Conservation (phyloP, 2,113 vertebrate species). For the Ibidorhyncha struthersii region DNA sequence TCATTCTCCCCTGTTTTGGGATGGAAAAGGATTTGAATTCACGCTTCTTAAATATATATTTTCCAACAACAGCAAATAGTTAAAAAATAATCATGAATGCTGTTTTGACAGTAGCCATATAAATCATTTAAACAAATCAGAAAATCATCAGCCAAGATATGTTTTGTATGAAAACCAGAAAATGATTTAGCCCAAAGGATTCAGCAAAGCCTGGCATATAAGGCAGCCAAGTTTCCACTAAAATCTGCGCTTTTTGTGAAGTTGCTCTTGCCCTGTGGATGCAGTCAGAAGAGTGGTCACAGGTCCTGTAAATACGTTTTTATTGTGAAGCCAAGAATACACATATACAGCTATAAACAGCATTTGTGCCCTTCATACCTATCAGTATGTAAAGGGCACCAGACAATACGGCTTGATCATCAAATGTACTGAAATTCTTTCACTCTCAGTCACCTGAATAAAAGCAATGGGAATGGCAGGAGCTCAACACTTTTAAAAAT, state of each 20-base stretch:
- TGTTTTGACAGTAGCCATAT: background rate
- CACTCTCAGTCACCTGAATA: constrained; percentile 20
- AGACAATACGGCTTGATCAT: constrained; percentile 32
- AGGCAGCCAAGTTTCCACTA: background rate
- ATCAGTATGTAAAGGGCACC: constrained; percentile 36
- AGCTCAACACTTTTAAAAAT: constrained; percentile 40
- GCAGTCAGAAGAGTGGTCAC: background rate
- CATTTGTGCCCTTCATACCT: background rate
- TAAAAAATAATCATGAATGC: background rate
- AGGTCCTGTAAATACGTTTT: background rate
- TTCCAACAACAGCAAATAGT: background rate
- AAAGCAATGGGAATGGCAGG: constrained; percentile 31
- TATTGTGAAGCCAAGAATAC: constrained; percentile 23
- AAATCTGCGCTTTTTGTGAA: background rate
- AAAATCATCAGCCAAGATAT: rapidly evolving
- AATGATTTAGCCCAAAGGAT: background rate
- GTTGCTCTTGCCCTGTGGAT: background rate
- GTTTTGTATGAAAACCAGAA: background rate
- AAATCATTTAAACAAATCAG: background rate
- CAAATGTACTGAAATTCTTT: background rate
- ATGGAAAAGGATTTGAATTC: background rate
- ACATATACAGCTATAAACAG: constrained; percentile 3
- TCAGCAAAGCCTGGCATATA: background rate
- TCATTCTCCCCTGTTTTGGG: background rate
- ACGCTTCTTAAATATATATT: background rate